Evolutionary conservation across 2,113 vertebrate species (phyloP).

Genomic region (Genyomyrus donnyi): DNA sequence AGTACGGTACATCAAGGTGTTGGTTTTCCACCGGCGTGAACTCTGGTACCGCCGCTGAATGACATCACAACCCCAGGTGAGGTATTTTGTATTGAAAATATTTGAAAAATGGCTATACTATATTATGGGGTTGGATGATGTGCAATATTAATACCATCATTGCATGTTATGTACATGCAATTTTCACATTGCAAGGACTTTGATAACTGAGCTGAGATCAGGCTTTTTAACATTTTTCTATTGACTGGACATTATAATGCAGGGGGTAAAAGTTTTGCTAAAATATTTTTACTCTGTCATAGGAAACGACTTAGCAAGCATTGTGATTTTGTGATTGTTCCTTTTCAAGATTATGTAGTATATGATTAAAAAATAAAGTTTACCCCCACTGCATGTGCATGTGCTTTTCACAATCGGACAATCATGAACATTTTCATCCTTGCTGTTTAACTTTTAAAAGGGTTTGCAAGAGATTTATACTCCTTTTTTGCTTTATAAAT

Average conservation of each 20-base stretch:
- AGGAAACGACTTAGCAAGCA: too few relatives aligned
- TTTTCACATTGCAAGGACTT: neutral
- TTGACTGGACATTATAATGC: too few relatives aligned
- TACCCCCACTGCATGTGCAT: too few relatives aligned
- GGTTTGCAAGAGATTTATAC: too few relatives aligned
- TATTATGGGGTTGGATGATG: neutral
- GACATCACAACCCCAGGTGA: neutral
- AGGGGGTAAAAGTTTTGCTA: neutral
- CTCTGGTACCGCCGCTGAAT: neutral
- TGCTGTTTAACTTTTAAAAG: too few relatives aligned
- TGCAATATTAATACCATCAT: neutral
- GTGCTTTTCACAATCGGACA: too few relatives aligned
- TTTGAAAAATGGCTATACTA: neutral
- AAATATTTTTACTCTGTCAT: neutral
- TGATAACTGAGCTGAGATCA: too few relatives aligned
- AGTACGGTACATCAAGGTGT: neutral
- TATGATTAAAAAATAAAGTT: neutral
- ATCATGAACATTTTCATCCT: too few relatives aligned
- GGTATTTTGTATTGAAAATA: neutral
- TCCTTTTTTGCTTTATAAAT: too few relatives aligned
- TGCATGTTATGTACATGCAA: too few relatives aligned
- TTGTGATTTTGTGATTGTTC: too few relatives aligned
- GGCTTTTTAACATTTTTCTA: too few relatives aligned
- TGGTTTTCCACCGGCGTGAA: neutral
- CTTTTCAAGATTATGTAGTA: neutral